Base-by-base conservation (phyloP, 2,113 vertebrate species). In the Phoenicopterus ruber region DNA sequence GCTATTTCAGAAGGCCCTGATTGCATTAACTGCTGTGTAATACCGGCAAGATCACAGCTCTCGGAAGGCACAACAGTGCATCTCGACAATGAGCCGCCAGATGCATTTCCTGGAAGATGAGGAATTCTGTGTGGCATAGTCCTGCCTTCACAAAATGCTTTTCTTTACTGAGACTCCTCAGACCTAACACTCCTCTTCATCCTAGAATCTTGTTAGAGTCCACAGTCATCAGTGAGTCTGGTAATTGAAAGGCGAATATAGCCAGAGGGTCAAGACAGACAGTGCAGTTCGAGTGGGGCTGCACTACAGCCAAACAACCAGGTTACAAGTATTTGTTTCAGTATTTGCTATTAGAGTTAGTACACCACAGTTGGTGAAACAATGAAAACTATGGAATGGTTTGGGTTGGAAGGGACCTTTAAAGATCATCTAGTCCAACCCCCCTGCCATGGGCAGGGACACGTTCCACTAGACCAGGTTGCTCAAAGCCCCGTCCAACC, bases 291-390 rank as follows among this genome's bases (percentile, higher is more conserved):
- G 57, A 82, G 77, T 3, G 15, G 72, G 73, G 38, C 9, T 58
- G 81, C 44, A 31, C 17, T 66, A 21, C 38, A 87, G 86, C 58
- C 54, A 50, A 24, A 29, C 77, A 82, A 69, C 72, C 66, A 59
- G 50, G 84, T 94, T 86, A 65, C 89, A 87, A 72, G 69, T 40
- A 57, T 84, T 76, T 93, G 38, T 74, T 95, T 94, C 89, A 91
- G 91, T 81, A 91, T 20, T 95, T 87, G 36, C 78, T 87, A 16
- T 26, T 11, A 46, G 71, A 13, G 24, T 49, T 34, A 49, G 19
- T 31, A 55, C 61, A 74, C 70, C 49, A 58, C 90, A 55, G 82
- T 3, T 61, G 62, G 71, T 90, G 84, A 93, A 91, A 88, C 29
- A 90, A 66, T 52, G 59, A 88, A 82, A 93, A 62, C 32, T 85